These are phyloP conservation scores for Sycophaga agraensis DNA, from an alignment of 1,140 invertebrate species.

Conservation along the genomic window DNA sequence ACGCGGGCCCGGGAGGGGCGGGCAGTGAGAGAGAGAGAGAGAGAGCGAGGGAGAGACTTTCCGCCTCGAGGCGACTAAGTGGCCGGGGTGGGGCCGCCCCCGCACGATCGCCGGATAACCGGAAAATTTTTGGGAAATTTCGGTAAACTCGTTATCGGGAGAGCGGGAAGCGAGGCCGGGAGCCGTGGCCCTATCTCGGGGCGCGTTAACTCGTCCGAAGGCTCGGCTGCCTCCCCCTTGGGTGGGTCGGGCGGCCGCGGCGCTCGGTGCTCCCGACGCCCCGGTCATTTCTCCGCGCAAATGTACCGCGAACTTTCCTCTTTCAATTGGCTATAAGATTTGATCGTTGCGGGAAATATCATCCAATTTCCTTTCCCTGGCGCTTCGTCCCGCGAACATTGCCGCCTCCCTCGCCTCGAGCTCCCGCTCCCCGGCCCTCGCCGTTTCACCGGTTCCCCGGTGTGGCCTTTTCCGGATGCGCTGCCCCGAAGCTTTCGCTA, in stretches of 20 bases:
- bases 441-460: constrained; percentile 16
- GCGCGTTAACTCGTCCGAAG: too few relatives aligned
- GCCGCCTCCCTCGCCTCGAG: constrained; percentile 14
- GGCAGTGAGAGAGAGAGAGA: too few relatives aligned
- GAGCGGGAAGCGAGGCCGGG: constrained; percentile 24
- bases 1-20: not conserved
- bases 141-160: constrained; percentile 25
- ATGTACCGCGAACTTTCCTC: constrained; percentile 53
- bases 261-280: constrained; percentile 25
- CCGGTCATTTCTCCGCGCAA: constrained; percentile 45
- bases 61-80: not conserved
- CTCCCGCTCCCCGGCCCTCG: not conserved
- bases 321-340: constrained; percentile 56
- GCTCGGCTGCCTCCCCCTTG: not conserved
- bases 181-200: not conserved
- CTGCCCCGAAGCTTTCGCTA: not conserved
- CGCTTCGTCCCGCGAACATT: constrained; percentile 30
- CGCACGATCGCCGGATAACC: not conserved
- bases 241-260: constrained; percentile 1
- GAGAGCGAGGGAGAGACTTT: too few relatives aligned
- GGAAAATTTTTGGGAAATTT: not conserved
- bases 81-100: constrained; percentile 7
- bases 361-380: constrained; percentile 55
- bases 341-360: constrained; percentile 56
- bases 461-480: constrained; percentile 7